Evolutionary conservation across 2,113 vertebrate genomes (phyloP).

Genomic region (Trematocara variabile): DNA sequence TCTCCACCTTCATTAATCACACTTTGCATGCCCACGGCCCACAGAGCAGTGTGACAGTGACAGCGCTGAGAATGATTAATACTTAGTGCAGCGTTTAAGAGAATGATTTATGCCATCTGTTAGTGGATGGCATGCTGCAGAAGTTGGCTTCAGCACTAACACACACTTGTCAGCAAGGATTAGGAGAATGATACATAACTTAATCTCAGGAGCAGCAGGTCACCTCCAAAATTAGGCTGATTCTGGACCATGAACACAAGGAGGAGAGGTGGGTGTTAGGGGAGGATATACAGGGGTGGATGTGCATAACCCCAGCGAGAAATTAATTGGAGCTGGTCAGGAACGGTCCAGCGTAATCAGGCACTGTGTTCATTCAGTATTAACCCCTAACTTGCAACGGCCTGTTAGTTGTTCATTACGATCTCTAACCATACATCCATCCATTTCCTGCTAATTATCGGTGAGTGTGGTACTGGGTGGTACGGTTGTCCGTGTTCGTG

Average conservation of each 20-base stretch:
- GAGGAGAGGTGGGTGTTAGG: constrained; percentile 29
- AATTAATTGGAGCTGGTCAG: constrained; percentile 36
- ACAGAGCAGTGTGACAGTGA: constrained; percentile 67
- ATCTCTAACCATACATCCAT: background rate
- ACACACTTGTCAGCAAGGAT: constrained; percentile 72
- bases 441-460: background rate
- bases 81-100: constrained; percentile 80
- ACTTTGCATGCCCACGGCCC: constrained; percentile 65
- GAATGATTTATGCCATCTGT: constrained; percentile 83
- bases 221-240: constrained; percentile 74
- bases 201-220: constrained; percentile 68
- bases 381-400: background rate
- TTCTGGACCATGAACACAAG: constrained; percentile 56
- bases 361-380: background rate
- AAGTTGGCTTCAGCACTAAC: constrained; percentile 64
- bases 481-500: background rate
- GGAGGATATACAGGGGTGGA: constrained; percentile 2
- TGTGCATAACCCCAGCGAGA: constrained; percentile 42
- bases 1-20: constrained; percentile 77
- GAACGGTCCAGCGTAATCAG: constrained; percentile 1
- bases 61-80: constrained; percentile 79
- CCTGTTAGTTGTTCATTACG: background rate
- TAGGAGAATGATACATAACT: constrained; percentile 75
- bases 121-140: constrained; percentile 67
- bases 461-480: background rate